phyloP scores from a whole-genome alignment of 2,113 vertebrate species.

The rabbit (Oryctolagus cuniculus) region mOryCun1.1 NC_091448.1:24760501-24761000 shows the following conservation, averaged over 20 bases:
- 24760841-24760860: slow-evolving; percentile 13
- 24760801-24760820: neutral
- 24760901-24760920: slow-evolving; percentile 64
- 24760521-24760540: neutral
- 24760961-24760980: slow-evolving; percentile 31
- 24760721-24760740: neutral
- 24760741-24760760: neutral
- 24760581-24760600: neutral
- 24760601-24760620: neutral
- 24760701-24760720: slow-evolving; percentile 58
- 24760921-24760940: slow-evolving; percentile 68
- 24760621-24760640: neutral
- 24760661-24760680: neutral
- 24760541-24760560: neutral
- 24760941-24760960: neutral
- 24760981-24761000: slow-evolving; percentile 42
- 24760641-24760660: neutral
- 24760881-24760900: slow-evolving; percentile 74
- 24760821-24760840: neutral
- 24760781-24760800: neutral
- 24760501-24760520: neutral
- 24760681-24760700: slow-evolving; percentile 19
- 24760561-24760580: neutral
- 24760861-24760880: slow-evolving; percentile 31
- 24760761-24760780: neutral